These are phyloP conservation scores for Dryocosmus kuriphilus DNA, from an alignment of 2,888 invertebrate genomes.

Conservation along the genomic window DNA sequence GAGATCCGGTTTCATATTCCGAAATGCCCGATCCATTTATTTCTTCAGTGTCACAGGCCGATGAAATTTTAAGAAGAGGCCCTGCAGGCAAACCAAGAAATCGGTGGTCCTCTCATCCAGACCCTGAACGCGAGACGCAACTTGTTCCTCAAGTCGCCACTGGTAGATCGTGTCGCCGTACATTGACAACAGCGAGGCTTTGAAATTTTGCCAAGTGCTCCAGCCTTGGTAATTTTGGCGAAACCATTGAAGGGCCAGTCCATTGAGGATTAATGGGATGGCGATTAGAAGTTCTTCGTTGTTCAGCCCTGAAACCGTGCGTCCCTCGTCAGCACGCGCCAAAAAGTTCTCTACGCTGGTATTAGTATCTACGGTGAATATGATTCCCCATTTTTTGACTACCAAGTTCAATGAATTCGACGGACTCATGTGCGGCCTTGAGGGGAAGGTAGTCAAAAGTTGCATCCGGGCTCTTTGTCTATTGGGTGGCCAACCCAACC, in stretches of 20 bases:
- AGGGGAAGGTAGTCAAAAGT: no score
- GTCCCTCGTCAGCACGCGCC: conserved; percentile 35
- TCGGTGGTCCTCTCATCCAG: conserved; percentile 24
- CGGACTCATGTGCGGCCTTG: no score
- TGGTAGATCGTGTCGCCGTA: conserved; percentile 40
- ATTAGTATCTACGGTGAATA: neutral
- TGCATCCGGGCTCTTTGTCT: no score
- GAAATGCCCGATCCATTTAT: conserved; percentile 41
- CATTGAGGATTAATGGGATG: conserved; percentile 22
- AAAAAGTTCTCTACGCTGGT: conserved; percentile 42
- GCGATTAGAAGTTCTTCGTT: conserved; percentile 37
- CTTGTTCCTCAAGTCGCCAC: conserved; percentile 31
- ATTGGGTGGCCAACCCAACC: no score
- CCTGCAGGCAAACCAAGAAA: conserved; percentile 37
- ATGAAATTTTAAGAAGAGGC: conserved; percentile 25
- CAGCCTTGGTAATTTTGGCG: neutral
- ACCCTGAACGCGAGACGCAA: conserved; percentile 30
- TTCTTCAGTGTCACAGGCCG: neutral
- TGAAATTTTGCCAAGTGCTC: conserved; percentile 39
- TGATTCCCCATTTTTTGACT: neutral
- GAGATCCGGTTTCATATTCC: conserved; percentile 44
- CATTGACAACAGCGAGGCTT: neutral
- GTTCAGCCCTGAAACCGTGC: neutral
- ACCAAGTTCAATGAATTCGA: neutral
- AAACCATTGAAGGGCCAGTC: conserved; percentile 42